Evolutionary conservation across 1,140 invertebrate genomes (phyloP).

Genomic region (Drosophila watanabei): DNA sequence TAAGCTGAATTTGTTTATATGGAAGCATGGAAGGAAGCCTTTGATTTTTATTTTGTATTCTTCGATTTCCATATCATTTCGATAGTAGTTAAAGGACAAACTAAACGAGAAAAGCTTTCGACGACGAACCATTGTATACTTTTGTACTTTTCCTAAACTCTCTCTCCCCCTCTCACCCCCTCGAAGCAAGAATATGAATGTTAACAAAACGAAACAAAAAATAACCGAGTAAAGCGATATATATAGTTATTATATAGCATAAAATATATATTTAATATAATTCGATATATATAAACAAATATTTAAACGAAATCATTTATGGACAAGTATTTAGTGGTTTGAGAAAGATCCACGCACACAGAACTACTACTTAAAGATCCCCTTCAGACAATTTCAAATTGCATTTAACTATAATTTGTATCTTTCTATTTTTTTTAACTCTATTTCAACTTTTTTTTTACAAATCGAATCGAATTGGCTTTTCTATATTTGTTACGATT

Average conservation of each 20-base stretch:
- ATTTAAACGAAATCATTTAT: constrained; percentile 78
- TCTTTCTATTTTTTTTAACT: constrained; percentile 7
- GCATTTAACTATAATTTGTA: constrained; percentile 51
- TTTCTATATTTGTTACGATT: constrained; percentile 40
- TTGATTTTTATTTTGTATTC: constrained; percentile 16
- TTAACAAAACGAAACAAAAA: constrained; percentile 45
- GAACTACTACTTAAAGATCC: constrained; percentile 44
- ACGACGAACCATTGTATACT: constrained; percentile 73
- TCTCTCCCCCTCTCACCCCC: constrained; percentile 36
- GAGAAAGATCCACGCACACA: constrained; percentile 37
- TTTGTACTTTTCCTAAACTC: constrained; percentile 80
- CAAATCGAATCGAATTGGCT: constrained; percentile 20
- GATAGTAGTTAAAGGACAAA: constrained; percentile 37
- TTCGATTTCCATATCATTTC: constrained; percentile 18
- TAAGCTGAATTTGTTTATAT: constrained; percentile 52
- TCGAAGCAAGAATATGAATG: constrained; percentile 38
- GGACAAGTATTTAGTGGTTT: constrained; percentile 75
- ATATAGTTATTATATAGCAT: constrained; percentile 79
- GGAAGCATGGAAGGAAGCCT: background rate
- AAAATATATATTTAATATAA: constrained; percentile 71
- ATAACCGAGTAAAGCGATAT: constrained; percentile 48
- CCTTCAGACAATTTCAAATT: constrained; percentile 49
- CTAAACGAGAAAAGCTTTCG: constrained; percentile 74
- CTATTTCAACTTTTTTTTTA: constrained; percentile 22
- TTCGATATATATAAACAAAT: constrained; percentile 66